phyloP scores from a whole-genome alignment of 1,140 invertebrate species.

The Zaprionus inermis region DNA sequence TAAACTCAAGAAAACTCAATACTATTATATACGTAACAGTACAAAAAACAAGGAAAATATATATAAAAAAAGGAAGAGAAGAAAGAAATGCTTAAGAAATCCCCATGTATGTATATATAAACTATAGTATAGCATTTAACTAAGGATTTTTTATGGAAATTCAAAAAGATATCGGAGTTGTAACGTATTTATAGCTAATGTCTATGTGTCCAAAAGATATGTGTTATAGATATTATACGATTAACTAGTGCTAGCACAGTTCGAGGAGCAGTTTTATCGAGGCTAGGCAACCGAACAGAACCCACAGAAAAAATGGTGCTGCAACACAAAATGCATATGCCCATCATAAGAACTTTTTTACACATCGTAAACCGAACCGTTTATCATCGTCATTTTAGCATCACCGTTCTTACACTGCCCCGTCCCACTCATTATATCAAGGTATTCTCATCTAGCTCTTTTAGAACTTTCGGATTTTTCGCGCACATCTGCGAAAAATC shows the following conservation, averaged over 20 bases:
- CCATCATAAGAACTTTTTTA: slow-evolving; percentile 14
- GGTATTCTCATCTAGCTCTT: slow-evolving; percentile 19
- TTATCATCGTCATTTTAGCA: neutral
- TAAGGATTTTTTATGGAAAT: slow-evolving; percentile 26
- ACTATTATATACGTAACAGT: slow-evolving; percentile 51
- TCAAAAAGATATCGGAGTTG: slow-evolving; percentile 26
- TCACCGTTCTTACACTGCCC: slow-evolving; percentile 57
- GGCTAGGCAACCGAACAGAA: slow-evolving; percentile 29
- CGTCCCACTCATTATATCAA: slow-evolving; percentile 4
- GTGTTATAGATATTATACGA: slow-evolving; percentile 49
- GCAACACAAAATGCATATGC: neutral
- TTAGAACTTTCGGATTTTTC: slow-evolving; percentile 64
- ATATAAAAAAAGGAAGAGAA: slow-evolving; percentile 23
- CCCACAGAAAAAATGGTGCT: slow-evolving; percentile 42
- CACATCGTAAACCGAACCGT: slow-evolving; percentile 22
- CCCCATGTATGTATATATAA: slow-evolving; percentile 38
- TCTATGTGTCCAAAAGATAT: slow-evolving; percentile 65
- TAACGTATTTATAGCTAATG: slow-evolving; percentile 48
- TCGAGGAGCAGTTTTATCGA: slow-evolving; percentile 41
- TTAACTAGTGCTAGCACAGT: slow-evolving; percentile 41
- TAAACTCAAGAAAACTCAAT: slow-evolving; percentile 40
- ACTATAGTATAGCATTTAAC: slow-evolving; percentile 47
- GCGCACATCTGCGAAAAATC: slow-evolving; percentile 58
- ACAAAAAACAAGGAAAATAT: slow-evolving; percentile 43
- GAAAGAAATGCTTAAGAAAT: slow-evolving; percentile 46